Base-by-base conservation (phyloP, 2,888 invertebrate species). In the Tipula confusa region DNA sequence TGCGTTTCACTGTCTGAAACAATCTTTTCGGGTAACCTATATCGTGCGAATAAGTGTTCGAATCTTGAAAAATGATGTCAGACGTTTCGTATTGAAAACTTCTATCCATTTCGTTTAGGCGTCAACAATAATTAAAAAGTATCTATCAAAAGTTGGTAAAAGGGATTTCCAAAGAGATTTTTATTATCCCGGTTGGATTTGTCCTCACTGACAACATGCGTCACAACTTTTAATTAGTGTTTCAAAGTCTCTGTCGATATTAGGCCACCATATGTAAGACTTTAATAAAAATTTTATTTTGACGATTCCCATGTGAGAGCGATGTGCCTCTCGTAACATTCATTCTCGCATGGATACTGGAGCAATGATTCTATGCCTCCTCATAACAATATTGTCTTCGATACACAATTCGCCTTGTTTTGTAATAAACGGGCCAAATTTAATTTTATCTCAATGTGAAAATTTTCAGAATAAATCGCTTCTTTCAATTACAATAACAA, bases 181-280 rank as follows among this genome's bases (percentile, higher is more conserved):
- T 64, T 15, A 64, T 18, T 64, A 24, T 18, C 18, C 64, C 9
- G 64, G 64, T 9, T 64, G 64, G 64, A 64, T 64, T 64, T 64
- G 64, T 64, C 64, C 64, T 64, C 2, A 64, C 64, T 64, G 64
- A 64, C 64, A 64, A 64, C 64, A 64, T 64, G 64, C 64, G 24
- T 64, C 64, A 64, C 64, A 64, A 64, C 64, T 64, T 24, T 64
- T 64, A 64, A 64, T 9, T 24, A 64, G 6, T 64, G 18, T 64
- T 24, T 64, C 64, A 15, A 64, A 15, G 9, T 64, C 64, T 64
- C 24, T 64, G 9, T 64, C 18, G 64, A 64, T 64, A 11, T 64
- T 64, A 64, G 15, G 64, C 18, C 64, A 64, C 64, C 64, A 64
- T 64, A 64, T 18, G 64, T 15, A 64, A 15, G 15, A 64, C 15